Conservation (phyloP, 2,113 vertebrate genomes). For the Hydropotes inermis region DNA sequence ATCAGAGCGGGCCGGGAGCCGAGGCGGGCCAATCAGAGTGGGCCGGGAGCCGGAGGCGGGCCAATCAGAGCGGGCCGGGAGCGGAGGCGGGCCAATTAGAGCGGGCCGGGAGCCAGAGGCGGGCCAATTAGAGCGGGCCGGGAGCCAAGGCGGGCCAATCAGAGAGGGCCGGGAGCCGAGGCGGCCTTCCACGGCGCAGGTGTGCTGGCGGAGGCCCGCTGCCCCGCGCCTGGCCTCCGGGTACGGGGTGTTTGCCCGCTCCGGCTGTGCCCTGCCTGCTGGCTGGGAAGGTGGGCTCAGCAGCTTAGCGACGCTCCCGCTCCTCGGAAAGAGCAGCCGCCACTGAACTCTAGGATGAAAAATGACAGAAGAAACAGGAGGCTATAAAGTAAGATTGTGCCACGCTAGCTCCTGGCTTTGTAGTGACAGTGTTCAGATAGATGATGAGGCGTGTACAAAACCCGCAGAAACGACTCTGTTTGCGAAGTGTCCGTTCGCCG, state of each 20-base stretch:
- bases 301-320: fast-evolving
- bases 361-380: not conserved
- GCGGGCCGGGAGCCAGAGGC: no score
- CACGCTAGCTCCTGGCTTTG: not conserved
- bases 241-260: not conserved
- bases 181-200: constrained; percentile 22
- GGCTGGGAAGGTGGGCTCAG: not conserved
- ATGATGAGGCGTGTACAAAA: not conserved
- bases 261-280: not conserved
- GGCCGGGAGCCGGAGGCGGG: not conserved
- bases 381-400: not conserved
- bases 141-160: not conserved
- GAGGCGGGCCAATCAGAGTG: not conserved
- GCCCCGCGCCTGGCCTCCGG: not conserved
- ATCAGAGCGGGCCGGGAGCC: not conserved
- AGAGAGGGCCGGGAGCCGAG: not conserved
- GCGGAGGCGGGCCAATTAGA: not conserved
- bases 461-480: not conserved
- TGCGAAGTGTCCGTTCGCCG: not conserved
- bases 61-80: not conserved
- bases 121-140: not conserved
- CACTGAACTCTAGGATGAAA: not conserved
- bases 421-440: not conserved
- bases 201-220: not conserved
- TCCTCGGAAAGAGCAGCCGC: not conserved